A percentile compares a stretch with the other conserved stretches of the same genome.
These are phyloP conservation scores for Lochmaea crataegi DNA, from an alignment of 2,888 invertebrate species.

Conservation along the genomic window DNA sequence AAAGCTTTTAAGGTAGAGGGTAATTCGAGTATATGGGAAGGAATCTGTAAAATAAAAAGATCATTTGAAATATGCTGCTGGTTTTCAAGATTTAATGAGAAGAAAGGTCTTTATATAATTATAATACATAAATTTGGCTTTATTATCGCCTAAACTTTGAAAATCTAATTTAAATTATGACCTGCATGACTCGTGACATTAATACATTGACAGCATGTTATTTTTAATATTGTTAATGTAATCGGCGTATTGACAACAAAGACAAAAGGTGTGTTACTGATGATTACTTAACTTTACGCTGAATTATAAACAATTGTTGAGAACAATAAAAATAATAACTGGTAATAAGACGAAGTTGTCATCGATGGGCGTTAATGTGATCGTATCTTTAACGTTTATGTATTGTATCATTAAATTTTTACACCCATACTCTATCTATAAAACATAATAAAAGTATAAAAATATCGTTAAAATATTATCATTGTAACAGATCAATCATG, in stretches of 20 bases:
- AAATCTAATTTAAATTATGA: no score
- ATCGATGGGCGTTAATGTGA: conserved; percentile 26
- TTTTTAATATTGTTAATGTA: conserved; percentile 6
- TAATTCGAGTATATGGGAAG: no score
- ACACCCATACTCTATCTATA: not conserved
- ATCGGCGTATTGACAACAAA: conserved; percentile 18
- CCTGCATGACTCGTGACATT: not conserved
- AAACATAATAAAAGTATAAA: not conserved
- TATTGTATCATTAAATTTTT: conserved; percentile 20
- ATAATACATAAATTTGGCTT: no score
- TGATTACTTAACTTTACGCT: conserved; percentile 21
- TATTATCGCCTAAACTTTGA: no score
- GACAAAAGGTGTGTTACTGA: conserved; percentile 27
- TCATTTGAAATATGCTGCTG: no score
- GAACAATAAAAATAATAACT: conserved; percentile 32
- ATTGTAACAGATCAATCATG: not conserved
- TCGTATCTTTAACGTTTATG: conserved; percentile 17
- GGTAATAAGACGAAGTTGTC: conserved; percentile 25
- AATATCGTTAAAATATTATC: not conserved
- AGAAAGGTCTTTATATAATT: no score
- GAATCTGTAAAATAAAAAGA: no score
- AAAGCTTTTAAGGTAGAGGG: no score
- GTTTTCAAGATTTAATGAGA: no score
- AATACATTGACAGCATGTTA: not conserved
- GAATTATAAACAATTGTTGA: conserved; percentile 27